Conservation (phyloP, 2,888 invertebrate genomes). For the Xanthostigma xanthostigma region DNA sequence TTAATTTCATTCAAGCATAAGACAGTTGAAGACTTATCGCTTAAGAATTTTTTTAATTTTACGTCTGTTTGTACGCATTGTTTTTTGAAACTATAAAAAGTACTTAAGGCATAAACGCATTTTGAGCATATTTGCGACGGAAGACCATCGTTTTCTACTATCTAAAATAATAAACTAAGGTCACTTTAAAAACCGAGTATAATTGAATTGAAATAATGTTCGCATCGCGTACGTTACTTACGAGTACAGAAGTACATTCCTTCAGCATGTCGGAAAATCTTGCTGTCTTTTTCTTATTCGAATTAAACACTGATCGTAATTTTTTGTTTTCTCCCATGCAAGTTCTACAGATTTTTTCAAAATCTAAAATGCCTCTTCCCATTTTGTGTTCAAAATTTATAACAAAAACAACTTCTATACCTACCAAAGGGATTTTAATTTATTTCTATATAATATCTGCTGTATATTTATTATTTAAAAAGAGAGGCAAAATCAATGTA, state of each 20-base stretch:
- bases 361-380: too few relatives aligned
- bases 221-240: constrained; percentile 7
- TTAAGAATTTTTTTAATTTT: constrained; percentile 7
- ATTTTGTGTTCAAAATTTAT: too few relatives aligned
- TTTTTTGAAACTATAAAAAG: constrained; percentile 10
- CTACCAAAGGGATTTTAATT: too few relatives aligned
- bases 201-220: neutral
- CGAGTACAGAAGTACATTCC: constrained; percentile 9
- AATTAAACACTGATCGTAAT: neutral
- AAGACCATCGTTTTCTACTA: constrained; percentile 10
- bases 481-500: too few relatives aligned
- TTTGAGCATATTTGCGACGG: constrained; percentile 11
- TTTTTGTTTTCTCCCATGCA: too few relatives aligned
- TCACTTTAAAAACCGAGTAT: neutral
- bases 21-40: neutral
- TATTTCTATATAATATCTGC: too few relatives aligned
- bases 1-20: neutral
- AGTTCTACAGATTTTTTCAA: too few relatives aligned
- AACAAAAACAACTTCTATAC: too few relatives aligned
- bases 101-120: constrained; percentile 9
- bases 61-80: constrained; percentile 8
- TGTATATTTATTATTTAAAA: too few relatives aligned
- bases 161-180: constrained; percentile 5
- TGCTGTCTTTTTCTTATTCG: constrained; percentile 3
- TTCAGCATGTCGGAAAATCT: constrained; percentile 11